Evolutionary conservation across 2,797 vertebrate species (phyloP).

Genomic region (Anguilla pacifica): DNA sequence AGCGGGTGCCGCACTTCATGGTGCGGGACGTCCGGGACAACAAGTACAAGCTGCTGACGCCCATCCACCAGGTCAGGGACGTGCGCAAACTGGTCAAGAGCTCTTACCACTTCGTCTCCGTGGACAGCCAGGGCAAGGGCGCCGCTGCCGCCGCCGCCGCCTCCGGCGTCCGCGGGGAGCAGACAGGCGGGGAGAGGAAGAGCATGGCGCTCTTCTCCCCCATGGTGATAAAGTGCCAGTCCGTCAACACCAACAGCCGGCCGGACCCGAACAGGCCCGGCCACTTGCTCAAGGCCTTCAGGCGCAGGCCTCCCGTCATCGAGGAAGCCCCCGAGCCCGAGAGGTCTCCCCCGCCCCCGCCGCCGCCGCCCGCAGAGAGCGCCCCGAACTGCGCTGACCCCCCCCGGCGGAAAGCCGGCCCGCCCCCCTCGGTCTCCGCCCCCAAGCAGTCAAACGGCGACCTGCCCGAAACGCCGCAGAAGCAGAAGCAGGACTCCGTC

Average conservation of each 20-base stretch:
- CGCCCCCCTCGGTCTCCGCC: conserved; percentile 66
- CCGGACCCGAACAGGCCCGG: conserved; percentile 40
- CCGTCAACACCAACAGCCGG: conserved; percentile 76
- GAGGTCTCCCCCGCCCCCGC: conserved; percentile 60
- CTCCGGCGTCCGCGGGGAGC: conserved; percentile 66
- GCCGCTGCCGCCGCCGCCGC: conserved; percentile 50
- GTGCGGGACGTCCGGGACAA: conserved; percentile 88
- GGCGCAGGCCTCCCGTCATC: conserved; percentile 37
- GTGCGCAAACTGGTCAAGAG: conserved; percentile 95
- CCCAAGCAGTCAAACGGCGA: conserved; percentile 74
- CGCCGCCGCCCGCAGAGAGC: conserved; percentile 65
- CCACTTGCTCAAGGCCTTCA: conserved; percentile 25
- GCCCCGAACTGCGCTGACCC: conserved; percentile 73
- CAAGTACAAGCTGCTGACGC: conserved; percentile 82
- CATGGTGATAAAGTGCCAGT: conserved; percentile 90
- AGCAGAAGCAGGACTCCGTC: conserved; percentile 74
- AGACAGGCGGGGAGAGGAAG: conserved; percentile 63
- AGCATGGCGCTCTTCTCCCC: conserved; percentile 72
- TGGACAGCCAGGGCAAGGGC: conserved; percentile 75
- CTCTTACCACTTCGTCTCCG: conserved; percentile 81
- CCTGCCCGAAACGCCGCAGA: conserved; percentile 72
- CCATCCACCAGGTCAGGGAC: conserved; percentile 93
- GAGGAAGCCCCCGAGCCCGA: conserved; percentile 37
- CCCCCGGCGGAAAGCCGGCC: conserved; percentile 70
- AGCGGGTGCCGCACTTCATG: conserved; percentile 86